Evolutionary conservation across 2,113 vertebrate genomes (phyloP).

Genomic region (Bostrychus sinensis): DNA sequence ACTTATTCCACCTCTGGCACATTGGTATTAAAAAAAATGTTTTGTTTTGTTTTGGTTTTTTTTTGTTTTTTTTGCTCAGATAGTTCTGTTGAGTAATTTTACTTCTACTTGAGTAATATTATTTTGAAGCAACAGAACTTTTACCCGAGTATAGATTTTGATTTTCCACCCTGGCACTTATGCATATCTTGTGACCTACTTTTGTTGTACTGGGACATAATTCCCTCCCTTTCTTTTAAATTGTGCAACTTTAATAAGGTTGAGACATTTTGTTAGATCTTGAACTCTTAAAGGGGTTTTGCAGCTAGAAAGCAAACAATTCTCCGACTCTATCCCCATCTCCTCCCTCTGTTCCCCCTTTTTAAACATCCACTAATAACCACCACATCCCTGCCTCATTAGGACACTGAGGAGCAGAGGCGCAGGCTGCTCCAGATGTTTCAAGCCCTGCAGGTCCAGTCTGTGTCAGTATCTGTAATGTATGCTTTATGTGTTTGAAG

Average conservation of each 20-base stretch:
- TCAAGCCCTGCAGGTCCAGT: slow-evolving; percentile 57
- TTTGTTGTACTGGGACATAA: slow-evolving; percentile 38
- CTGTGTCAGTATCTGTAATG: slow-evolving; percentile 45
- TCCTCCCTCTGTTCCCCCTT: slow-evolving; percentile 26
- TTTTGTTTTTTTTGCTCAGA: no score
- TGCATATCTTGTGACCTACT: slow-evolving; percentile 40
- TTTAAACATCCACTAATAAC: slow-evolving; percentile 67
- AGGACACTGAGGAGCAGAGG: slow-evolving; percentile 53
- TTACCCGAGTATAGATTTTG: no score
- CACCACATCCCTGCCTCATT: slow-evolving; percentile 69
- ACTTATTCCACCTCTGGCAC: no score
- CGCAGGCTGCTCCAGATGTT: slow-evolving; percentile 71
- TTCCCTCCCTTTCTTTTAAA: slow-evolving; percentile 31
- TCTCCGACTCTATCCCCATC: slow-evolving; percentile 39
- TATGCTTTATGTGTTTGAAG: slow-evolving; percentile 1
- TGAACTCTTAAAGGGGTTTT: slow-evolving; percentile 36
- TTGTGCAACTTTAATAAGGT: slow-evolving; percentile 20
- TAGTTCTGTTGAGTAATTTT: no score
- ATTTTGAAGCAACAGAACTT: no score
- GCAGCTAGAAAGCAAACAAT: slow-evolving; percentile 52
- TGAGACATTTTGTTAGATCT: slow-evolving; percentile 51
- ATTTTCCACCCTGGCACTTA: background rate
- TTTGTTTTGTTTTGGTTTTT: no score
- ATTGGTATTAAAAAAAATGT: no score
- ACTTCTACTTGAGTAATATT: no score